Conservation (phyloP, 2,888 invertebrate species). For the Stictocephala bisonia region DNA sequence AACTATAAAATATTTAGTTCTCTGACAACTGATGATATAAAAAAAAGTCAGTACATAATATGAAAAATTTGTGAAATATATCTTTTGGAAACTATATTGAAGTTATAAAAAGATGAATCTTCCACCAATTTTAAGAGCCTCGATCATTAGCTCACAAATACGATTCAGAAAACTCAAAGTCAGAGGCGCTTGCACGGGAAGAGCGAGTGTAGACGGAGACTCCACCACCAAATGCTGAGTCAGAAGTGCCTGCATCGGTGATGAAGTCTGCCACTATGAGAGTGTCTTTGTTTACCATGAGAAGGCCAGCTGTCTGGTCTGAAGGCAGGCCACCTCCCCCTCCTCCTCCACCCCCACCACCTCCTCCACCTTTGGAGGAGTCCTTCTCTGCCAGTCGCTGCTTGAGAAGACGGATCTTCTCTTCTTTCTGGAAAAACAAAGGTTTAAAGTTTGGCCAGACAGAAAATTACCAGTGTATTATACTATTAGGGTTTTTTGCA, state of each 20-base stretch:
- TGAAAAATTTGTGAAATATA: too few relatives aligned
- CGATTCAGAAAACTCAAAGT: conserved; percentile 89
- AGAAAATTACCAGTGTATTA: too few relatives aligned
- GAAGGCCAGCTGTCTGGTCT: conserved; percentile 59
- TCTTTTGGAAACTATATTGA: too few relatives aligned
- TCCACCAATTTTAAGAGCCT: too few relatives aligned
- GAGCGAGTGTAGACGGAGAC: conserved; percentile 82
- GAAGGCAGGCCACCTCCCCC: conserved; percentile 50
- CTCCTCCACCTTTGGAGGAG: conserved; percentile 67
- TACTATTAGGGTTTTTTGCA: too few relatives aligned
- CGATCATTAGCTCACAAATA: too few relatives aligned
- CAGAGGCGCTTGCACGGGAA: conserved; percentile 85
- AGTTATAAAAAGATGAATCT: too few relatives aligned
- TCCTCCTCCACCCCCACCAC: conserved; percentile 56
- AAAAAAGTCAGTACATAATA: too few relatives aligned
- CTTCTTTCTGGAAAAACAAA: conserved; percentile 78
- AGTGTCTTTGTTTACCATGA: conserved; percentile 73
- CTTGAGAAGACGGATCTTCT: conserved; percentile 84
- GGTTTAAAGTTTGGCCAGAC: too few relatives aligned
- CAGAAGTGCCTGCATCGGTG: conserved; percentile 81
- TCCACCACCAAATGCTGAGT: conserved; percentile 78
- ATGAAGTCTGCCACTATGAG: conserved; percentile 80
- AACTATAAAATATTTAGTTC: too few relatives aligned
- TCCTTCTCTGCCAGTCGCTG: conserved; percentile 85
- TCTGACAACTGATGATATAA: too few relatives aligned